These are phyloP conservation scores for Peromyscus aztecus DNA, from an alignment of 2,797 vertebrate genomes.

Conservation along the genomic window DNA sequence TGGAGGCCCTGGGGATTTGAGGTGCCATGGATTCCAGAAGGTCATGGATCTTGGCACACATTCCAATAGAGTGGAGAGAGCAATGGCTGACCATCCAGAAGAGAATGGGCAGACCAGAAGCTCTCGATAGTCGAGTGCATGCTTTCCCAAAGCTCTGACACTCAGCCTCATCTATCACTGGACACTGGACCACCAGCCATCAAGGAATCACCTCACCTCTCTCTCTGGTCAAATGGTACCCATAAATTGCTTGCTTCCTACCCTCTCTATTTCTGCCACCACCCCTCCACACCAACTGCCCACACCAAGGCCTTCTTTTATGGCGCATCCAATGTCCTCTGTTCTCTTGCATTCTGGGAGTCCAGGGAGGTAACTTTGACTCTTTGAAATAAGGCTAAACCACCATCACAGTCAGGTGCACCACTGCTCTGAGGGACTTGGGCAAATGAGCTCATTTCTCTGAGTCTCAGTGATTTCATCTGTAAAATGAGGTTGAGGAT, in stretches of 20 bases:
- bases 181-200: neutral
- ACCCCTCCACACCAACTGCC: too few relatives aligned
- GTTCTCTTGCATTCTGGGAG: neutral
- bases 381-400: neutral
- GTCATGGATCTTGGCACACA: neutral
- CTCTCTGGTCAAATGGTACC: neutral
- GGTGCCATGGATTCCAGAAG: neutral
- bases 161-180: neutral
- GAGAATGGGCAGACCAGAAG: neutral
- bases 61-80: neutral
- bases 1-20: neutral
- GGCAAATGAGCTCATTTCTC: neutral
- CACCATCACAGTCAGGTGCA: neutral
- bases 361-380: neutral
- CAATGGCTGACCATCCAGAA: neutral
- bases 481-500: neutral
- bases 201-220: neutral
- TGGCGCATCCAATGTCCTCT: neutral
- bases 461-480: neutral
- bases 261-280: neutral
- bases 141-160: neutral
- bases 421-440: neutral
- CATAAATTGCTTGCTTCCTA: neutral
- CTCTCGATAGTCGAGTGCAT: neutral
- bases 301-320: neutral